A percentile compares a stretch with the other conserved stretches of the same genome.
phyloP scores from a whole-genome alignment of 2,888 invertebrate species.

The Oscheius sp. region DNA sequence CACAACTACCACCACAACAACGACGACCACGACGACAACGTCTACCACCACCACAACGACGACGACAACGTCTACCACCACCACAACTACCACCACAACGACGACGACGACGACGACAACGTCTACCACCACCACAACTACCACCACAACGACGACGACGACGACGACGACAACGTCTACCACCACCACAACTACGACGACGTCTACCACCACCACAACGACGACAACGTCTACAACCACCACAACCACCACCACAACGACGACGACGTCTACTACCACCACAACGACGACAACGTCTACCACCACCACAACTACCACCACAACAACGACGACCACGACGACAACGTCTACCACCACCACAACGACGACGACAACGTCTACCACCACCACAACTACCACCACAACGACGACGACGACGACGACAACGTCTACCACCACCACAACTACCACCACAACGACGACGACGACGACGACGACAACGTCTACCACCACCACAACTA shows the following conservation, averaged over 20 bases:
- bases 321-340: neutral
- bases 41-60: neutral
- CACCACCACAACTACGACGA: neutral
- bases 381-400: neutral
- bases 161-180: neutral
- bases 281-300: neutral
- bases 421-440: neutral
- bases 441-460: neutral
- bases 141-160: neutral
- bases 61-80: neutral
- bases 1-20: neutral
- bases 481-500: neutral
- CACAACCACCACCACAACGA: neutral
- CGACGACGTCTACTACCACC: neutral
- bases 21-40: neutral
- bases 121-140: neutral
- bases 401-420: neutral
- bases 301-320: neutral
- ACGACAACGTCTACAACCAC: neutral
- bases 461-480: neutral
- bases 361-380: neutral
- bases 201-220: neutral
- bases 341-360: neutral
- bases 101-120: neutral
- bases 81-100: neutral